These are phyloP conservation scores for Lamellibrachia luymesi DNA, from an alignment of 1,140 invertebrate genomes.

Conservation along the genomic window DNA sequence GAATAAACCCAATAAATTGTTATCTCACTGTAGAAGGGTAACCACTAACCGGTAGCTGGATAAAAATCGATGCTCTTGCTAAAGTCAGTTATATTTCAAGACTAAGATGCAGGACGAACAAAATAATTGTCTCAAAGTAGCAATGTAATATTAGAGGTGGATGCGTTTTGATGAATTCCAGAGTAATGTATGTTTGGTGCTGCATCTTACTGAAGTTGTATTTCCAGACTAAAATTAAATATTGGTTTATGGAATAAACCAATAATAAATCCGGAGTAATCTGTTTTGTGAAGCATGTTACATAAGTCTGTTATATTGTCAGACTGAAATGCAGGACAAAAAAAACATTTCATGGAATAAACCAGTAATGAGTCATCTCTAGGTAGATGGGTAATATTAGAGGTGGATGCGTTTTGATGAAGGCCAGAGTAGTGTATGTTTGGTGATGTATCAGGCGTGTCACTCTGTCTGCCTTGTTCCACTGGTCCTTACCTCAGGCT, in stretches of 20 bases:
- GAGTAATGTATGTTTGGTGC: neutral
- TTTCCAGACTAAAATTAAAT: too few relatives aligned
- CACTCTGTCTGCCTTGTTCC: neutral
- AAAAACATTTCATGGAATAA: neutral
- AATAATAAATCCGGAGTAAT: neutral
- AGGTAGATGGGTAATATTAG: neutral
- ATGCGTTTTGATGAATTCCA: neutral
- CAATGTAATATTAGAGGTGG: neutral
- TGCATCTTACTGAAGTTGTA: neutral
- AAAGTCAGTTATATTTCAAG: neutral
- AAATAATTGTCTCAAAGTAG: neutral
- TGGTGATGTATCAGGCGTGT: neutral
- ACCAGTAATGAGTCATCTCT: neutral
- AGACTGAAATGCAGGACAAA: neutral
- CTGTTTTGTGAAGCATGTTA: neutral
- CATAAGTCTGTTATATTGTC: neutral
- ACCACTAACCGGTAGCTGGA: neutral
- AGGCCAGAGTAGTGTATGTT: neutral
- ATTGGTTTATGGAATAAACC: too few relatives aligned
- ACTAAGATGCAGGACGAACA: neutral
- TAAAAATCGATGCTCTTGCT: neutral
- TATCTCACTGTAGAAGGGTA: neutral
- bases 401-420: neutral
- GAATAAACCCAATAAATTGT: neutral
- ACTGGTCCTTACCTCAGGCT: neutral